These are phyloP conservation scores for Napeogenes inachia DNA, from an alignment of 2,888 invertebrate genomes.

Conservation along the genomic window DNA sequence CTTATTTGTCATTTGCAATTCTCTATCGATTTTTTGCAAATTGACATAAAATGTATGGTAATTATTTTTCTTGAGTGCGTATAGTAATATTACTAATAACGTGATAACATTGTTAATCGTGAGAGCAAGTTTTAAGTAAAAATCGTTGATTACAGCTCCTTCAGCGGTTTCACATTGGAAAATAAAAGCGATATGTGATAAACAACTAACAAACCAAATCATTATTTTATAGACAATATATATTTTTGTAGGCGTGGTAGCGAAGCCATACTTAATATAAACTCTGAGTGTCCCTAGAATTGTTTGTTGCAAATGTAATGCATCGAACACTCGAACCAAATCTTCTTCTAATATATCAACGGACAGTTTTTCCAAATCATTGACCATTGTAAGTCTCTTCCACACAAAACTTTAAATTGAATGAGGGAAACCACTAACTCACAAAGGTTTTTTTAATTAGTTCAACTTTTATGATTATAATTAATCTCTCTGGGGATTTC, in stretches of 20 bases:
- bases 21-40: conserved; percentile 52
- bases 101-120: conserved; percentile 1
- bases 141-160: conserved; percentile 33
- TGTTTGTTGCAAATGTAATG: conserved; percentile 40
- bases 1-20: conserved; percentile 39
- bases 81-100: conserved; percentile 36
- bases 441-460: too few species aligned
- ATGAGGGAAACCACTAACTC: too few species aligned
- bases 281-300: conserved; percentile 48
- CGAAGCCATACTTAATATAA: conserved; percentile 46
- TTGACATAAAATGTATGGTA: conserved; percentile 51
- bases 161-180: conserved; percentile 35
- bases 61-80: conserved; percentile 28
- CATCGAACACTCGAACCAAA: conserved; percentile 46
- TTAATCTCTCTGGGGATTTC: too few species aligned
- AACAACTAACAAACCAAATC: conserved; percentile 39
- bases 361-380: conserved; percentile 39
- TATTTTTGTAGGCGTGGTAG: conserved; percentile 39
- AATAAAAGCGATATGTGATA: conserved; percentile 32
- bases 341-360: conserved; percentile 52
- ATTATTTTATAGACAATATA: conserved; percentile 41
- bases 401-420: neutral
- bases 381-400: conserved; percentile 14
- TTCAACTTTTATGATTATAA: too few species aligned
- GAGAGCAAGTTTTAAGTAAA: conserved; percentile 40